Evolutionary conservation across 2,797 vertebrate species (phyloP).

Genomic region (Synaphobranchus kaupii): DNA sequence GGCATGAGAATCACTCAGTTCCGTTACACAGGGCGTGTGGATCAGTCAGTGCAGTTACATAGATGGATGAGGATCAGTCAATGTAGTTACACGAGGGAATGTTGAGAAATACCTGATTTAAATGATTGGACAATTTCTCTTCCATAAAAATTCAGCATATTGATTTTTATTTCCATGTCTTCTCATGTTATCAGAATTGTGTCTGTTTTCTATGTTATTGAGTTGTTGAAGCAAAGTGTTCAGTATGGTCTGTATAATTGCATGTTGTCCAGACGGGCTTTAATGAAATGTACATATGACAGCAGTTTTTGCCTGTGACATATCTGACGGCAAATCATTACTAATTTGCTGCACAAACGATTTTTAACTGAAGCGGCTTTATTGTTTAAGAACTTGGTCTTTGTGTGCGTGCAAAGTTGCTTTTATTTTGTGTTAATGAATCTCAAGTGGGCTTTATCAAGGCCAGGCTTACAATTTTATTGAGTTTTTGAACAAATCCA

Average conservation of each 20-base stretch:
- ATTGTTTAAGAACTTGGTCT: neutral
- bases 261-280: constrained; percentile 31
- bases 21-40: too few species aligned
- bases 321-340: constrained; percentile 27
- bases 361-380: constrained; percentile 29
- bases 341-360: constrained; percentile 28
- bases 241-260: constrained; percentile 28
- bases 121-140: neutral
- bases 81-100: too few species aligned
- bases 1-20: too few species aligned
- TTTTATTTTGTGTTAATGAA: constrained; percentile 20
- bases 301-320: constrained; percentile 6
- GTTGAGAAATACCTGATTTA: neutral
- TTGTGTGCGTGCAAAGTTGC: neutral
- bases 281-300: constrained; percentile 27
- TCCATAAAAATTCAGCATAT: neutral
- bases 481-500: neutral
- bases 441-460: neutral
- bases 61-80: too few species aligned
- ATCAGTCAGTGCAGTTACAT: too few species aligned
- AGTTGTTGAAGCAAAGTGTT: constrained; percentile 18
- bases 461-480: neutral
- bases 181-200: neutral
- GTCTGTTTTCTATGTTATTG: constrained; percentile 27
- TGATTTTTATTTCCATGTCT: constrained; percentile 1